Evolutionary conservation across 1,140 invertebrate species (phyloP), one percentile per base, ranked within the genome.

Genomic region (Bombus sylvicola): DNA sequence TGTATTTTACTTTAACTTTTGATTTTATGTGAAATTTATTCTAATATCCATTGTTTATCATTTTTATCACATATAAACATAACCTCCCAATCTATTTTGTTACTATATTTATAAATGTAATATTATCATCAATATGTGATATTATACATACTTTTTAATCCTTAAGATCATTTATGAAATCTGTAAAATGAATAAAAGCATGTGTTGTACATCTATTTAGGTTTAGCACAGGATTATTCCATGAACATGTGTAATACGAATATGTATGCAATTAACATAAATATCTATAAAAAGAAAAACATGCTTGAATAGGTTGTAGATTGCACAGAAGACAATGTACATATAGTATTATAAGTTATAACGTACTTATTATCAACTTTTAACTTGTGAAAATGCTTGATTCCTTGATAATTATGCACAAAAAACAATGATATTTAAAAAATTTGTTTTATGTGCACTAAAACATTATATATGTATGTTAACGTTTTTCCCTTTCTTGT

Each of bases 361-460:
- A 68, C 13, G 15, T 85, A 57, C 57, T 86, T 87, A n/a, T 87
- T 62, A 39, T 66, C n/a, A 47, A 83, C 18, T 78, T 53, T 37
- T 18, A 88, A 86, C 57, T 90, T 83, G 39, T 41, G 64, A 90
- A 83, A 89, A 88, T 89, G 57, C 82, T 90, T 86, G 72, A 82
- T 81, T 85, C 68, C 68, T 72, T 37, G 34, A 34, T 34, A 43
- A 90, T 74, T 76, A 39, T 69, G 82, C 66, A 87, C 69, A 82
- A 53, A 47, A 47, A 85, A 74, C 39, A 75, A 43, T 37, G 2
- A 22, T 68, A 28, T 39, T 22, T 57, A 72, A 68, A n/a, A 66
- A 71, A 84, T 47, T 57, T 83, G 18, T 87, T 85, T 80, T 62
- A 39, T 37, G 41, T 69, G 66, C 68, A 80, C 78, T 47, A 79